Evolutionary conservation across 2,113 vertebrate species (phyloP).

Genomic region (Sporophila hypoxantha): DNA sequence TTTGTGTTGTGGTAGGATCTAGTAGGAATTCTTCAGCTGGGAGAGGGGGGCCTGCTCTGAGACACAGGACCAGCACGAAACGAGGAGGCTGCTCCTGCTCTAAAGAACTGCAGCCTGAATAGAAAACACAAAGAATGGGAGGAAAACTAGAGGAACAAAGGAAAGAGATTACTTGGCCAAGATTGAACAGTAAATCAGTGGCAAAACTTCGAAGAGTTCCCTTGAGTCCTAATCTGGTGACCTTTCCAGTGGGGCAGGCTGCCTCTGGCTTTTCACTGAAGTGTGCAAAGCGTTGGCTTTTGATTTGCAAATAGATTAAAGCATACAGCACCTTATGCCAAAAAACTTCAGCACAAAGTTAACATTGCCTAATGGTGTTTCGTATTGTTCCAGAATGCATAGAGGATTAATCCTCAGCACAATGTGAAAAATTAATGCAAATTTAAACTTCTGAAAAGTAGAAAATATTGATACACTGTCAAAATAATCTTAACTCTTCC

Average conservation of each 20-base stretch:
- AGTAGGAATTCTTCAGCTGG: background rate
- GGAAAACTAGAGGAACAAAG: slow-evolving; percentile 38
- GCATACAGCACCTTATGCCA: slow-evolving; percentile 18
- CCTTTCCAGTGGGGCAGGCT: slow-evolving; percentile 47
- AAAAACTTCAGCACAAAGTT: slow-evolving; percentile 35
- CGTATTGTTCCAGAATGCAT: background rate
- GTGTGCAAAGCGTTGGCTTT: slow-evolving; percentile 49
- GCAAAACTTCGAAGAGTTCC: slow-evolving; percentile 33
- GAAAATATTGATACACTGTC: background rate
- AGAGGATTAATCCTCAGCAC: background rate
- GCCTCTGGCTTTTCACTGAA: slow-evolving; percentile 58
- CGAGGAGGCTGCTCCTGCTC: background rate
- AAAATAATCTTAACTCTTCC: background rate
- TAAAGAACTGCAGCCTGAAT: slow-evolving; percentile 27
- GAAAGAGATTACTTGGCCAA: slow-evolving; percentile 33
- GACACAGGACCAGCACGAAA: background rate
- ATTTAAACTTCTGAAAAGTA: slow-evolving; percentile 5
- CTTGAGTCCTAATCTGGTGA: slow-evolving; percentile 47
- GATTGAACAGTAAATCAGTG: slow-evolving; percentile 49
- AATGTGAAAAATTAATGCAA: background rate
- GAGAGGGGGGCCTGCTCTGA: background rate
- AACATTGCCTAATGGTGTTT: slow-evolving; percentile 28
- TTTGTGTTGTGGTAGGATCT: slow-evolving; percentile 12
- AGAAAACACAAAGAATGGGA: slow-evolving; percentile 31
- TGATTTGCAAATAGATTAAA: slow-evolving; percentile 57